Base-by-base conservation (phyloP, 2,797 vertebrate species). In the Novumbra hubbsi region DNA sequence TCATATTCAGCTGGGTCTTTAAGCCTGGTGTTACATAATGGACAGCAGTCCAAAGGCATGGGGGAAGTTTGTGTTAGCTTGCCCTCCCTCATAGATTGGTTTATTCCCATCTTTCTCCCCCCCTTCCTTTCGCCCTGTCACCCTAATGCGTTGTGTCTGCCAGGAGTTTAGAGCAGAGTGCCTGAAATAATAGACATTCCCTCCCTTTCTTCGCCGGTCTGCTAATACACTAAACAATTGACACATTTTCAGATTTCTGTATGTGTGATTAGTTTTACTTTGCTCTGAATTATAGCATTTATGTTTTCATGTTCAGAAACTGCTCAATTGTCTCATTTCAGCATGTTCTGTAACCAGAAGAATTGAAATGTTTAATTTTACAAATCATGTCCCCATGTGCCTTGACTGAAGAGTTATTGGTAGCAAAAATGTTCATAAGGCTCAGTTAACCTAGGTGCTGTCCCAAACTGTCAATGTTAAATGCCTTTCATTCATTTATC, bases 1-100 rank as follows among this genome's bases (percentile, higher is more conserved):
- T 45, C 1, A 12, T 45, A 45, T 45, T 45, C 41, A 11, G 12
- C 41, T 45, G 9, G 41, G 41, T 45, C 70, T 28, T 21, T 28
- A 75, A 90, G 90, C 88, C 91, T 91, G 83, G 83, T 76, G 86
- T 93, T 91, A 88, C 89, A 85, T 92, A 88, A 92, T 74, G 2
- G 45, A 38, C n/a, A 28, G 28, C 6, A 27, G 62, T 12, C 3
- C 27, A 12, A 11, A 11, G n/a, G 1, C 6, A 60, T 38, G 66
- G 57, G 57, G 38, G 71, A 50, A 55, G 78, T 15, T 34, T 72
- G 52, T 50, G 49, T 70, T 8, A 66, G 19, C 1, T 24, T 65
- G 78, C 81, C 77, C 71, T 68, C 55, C 65, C 76, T 87, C 72
- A 76, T 85, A 81, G 81, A 86, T 84, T 83, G 77, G 75, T 78